Evolutionary conservation across 2,797 vertebrate species (phyloP).

Genomic region (Sebastes oblongus): DNA sequence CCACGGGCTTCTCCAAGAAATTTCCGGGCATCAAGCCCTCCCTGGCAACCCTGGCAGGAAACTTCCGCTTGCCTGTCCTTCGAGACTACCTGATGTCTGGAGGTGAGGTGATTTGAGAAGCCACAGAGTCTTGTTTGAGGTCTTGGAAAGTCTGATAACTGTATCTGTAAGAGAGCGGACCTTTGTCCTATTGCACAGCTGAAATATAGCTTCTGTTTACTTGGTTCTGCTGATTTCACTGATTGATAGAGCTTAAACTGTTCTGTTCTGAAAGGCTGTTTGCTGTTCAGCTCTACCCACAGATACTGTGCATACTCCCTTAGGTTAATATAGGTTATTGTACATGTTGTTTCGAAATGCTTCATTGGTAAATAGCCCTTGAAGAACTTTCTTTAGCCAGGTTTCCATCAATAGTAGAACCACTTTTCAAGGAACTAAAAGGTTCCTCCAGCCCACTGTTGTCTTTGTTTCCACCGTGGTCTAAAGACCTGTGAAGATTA

Average conservation of each 20-base stretch:
- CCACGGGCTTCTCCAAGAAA: slow-evolving; percentile 93
- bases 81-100: slow-evolving; percentile 98
- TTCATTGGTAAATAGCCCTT: background rate
- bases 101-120: slow-evolving; percentile 80
- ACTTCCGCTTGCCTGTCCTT: slow-evolving; percentile 93
- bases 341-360: background rate
- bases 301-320: slow-evolving; percentile 5
- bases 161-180: slow-evolving; percentile 50
- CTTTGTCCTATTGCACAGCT: slow-evolving; percentile 68
- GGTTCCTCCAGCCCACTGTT: too few relatives aligned
- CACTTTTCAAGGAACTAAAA: too few relatives aligned
- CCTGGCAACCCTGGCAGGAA: slow-evolving; percentile 93
- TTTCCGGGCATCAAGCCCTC: slow-evolving; percentile 95
- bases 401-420: too few relatives aligned
- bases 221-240: slow-evolving; percentile 48
- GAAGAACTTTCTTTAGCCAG: background rate
- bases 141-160: slow-evolving; percentile 16
- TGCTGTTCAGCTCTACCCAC: slow-evolving; percentile 19
- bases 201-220: slow-evolving; percentile 45
- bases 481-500: too few relatives aligned
- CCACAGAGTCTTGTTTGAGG: background rate
- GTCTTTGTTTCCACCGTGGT: too few relatives aligned
- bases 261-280: slow-evolving; percentile 35
- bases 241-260: slow-evolving; percentile 17
- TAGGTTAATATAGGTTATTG: slow-evolving; percentile 4